Base-by-base conservation (phyloP, 2,888 invertebrate species). In the Dynastes grantii region DNA sequence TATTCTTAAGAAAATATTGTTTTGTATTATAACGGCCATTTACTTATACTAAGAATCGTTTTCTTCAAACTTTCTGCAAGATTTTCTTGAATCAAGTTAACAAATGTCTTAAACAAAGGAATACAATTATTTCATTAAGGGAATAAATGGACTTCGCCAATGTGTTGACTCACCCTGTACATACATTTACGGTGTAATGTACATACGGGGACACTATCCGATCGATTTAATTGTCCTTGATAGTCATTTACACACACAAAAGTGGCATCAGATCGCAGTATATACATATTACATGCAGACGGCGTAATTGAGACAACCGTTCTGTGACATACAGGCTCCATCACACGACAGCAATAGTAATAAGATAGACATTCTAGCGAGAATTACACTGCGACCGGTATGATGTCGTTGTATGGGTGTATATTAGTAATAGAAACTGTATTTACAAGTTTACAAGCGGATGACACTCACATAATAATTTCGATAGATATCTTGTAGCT, bases 271-370 rank as follows among this genome's bases (percentile, higher is more conserved):
- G 32, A 71, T n/a, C n/a, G 45, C 40, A 45, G 61, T 16, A 16
- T 61, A 68, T 49, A 68, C 68, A 58, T 71, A 71, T 71, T 55
- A 58, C 71, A 71, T 71, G 71, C 71, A 71, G 71, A 71, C 71
- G 55, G 58, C 58, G 71, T 71, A 71, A 71, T 55, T 55, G 71
- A 71, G 71, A 71, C 71, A 71, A 71, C 71, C 71, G 71, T 71
- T 71, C 11, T 71, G 71, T 71, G 71, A 55, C 71, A 71, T 71
- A 71, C 37, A 71, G 71, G 71, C 37, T 55, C 49, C 27, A 55
- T n/a, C 32, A 71, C 71, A 55, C 71, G 58, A 58, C 58, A 58
- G 71, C 40, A 71, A 71, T 71, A 71, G 71, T 71, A 71, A 71
- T 71, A 71, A 71, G 71, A 58, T 58, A 55, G 55, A 55, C 55